Evolutionary conservation across 2,888 invertebrate genomes (phyloP).

Genomic region (Cephus spinipes): DNA sequence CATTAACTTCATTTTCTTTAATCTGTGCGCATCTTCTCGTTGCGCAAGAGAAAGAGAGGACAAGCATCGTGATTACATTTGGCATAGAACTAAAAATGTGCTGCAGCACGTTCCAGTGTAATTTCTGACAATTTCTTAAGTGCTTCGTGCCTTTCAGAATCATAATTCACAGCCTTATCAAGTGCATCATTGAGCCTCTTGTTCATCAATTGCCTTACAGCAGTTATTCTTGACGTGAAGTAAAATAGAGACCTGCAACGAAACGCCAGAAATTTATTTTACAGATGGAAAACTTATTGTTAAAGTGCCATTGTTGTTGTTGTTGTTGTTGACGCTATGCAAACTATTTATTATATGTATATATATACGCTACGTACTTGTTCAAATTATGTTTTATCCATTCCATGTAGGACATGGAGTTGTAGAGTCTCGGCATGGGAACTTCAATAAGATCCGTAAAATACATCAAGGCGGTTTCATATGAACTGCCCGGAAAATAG

Average conservation of each 20-base stretch:
- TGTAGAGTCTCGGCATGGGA: slow-evolving; percentile 44
- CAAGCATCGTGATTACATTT: not conserved
- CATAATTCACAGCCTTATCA: slow-evolving; percentile 36
- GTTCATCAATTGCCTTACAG: slow-evolving; percentile 31
- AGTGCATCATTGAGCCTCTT: slow-evolving; percentile 20
- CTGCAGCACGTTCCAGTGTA: not conserved
- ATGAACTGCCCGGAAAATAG: slow-evolving; percentile 49
- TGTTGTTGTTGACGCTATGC: not conserved
- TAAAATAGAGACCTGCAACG: slow-evolving; percentile 38
- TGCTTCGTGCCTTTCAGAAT: slow-evolving; percentile 28
- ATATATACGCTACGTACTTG: slow-evolving; percentile 33
- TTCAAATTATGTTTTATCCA: slow-evolving; percentile 35
- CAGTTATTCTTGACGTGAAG: slow-evolving; percentile 29
- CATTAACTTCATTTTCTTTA: not conserved
- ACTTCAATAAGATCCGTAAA: slow-evolving; percentile 52
- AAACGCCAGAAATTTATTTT: not conserved
- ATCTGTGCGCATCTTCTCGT: not conserved
- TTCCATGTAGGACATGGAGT: slow-evolving; percentile 34
- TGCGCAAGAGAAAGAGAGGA: not conserved
- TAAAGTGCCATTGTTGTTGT: not conserved
- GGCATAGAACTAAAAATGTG: not conserved
- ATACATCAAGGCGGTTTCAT: slow-evolving; percentile 51
- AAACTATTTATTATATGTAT: not conserved
- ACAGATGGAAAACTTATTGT: not conserved
- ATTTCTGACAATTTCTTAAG: not conserved